Evolutionary conservation across 2,797 vertebrate genomes (phyloP).

Genomic region (Chrosomus eos): DNA sequence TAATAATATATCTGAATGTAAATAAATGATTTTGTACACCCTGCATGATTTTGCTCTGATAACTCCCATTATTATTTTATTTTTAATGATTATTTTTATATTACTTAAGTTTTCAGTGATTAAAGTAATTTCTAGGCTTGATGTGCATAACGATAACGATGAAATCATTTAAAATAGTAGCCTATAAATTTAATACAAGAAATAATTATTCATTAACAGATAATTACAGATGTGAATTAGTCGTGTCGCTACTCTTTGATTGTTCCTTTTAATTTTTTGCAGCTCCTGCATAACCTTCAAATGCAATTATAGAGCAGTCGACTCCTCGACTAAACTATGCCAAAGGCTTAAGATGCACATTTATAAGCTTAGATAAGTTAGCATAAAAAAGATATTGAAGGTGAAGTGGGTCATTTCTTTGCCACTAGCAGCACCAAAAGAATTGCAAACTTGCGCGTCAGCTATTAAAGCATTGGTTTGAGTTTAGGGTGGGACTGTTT

Average conservation of each 20-base stretch:
- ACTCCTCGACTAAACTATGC: not conserved
- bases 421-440: not conserved
- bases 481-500: not conserved
- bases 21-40: no score
- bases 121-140: not conserved
- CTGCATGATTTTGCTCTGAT: no score
- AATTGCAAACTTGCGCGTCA: not conserved
- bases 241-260: not conserved
- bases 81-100: not conserved
- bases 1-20: no score
- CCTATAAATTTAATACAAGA: not conserved
- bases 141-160: conserved; percentile 9
- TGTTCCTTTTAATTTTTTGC: not conserved
- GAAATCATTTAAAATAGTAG: not conserved
- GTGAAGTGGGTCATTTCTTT: conserved; percentile 1
- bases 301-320: not conserved
- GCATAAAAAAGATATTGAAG: not conserved
- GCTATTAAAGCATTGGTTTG: not conserved
- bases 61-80: not conserved
- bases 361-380: conserved; percentile 4
- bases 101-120: not conserved
- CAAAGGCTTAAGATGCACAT: not conserved
- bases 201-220: conserved; percentile 15
- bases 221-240: not conserved
- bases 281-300: conserved; percentile 19